Conservation (phyloP, 2,113 vertebrate genomes). For the Cyanistes caeruleus region DNA sequence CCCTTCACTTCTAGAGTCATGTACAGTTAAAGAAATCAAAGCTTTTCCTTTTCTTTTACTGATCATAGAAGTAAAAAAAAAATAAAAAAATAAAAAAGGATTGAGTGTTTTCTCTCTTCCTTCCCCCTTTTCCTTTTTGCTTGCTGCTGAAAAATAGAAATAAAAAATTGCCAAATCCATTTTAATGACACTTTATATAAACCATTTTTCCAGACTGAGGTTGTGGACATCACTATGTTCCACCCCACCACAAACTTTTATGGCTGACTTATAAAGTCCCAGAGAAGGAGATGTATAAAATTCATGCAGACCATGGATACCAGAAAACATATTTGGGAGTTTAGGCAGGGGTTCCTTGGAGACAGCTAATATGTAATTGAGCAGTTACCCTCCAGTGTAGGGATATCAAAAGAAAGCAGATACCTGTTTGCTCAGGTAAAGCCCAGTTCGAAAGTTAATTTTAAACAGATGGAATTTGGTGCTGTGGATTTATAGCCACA, state of each 20-base stretch:
- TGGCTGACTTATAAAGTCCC: constrained; percentile 33
- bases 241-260: constrained; percentile 63
- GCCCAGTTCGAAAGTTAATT: neutral
- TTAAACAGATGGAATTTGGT: constrained; percentile 2
- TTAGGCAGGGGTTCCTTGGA: neutral
- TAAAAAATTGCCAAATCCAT: constrained; percentile 48
- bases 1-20: neutral
- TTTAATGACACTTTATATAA: constrained; percentile 52
- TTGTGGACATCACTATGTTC: constrained; percentile 32
- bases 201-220: constrained; percentile 56
- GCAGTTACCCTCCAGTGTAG: neutral
- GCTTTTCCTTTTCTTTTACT: neutral
- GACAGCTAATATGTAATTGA: neutral
- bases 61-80: neutral
- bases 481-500: neutral
- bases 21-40: constrained; percentile 2
- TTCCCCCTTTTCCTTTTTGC: neutral
- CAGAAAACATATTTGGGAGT: neutral
- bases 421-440: constrained; percentile 19
- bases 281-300: constrained; percentile 52
- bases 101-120: neutral
- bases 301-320: constrained; percentile 4
- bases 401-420: neutral
- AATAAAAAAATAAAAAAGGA: neutral
- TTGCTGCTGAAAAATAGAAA: constrained; percentile 29